A percentile compares a stretch with the other conserved stretches of the same genome.
phyloP scores from a whole-genome alignment of 2,113 vertebrate genomes.

The Notothenia coriiceps region DNA sequence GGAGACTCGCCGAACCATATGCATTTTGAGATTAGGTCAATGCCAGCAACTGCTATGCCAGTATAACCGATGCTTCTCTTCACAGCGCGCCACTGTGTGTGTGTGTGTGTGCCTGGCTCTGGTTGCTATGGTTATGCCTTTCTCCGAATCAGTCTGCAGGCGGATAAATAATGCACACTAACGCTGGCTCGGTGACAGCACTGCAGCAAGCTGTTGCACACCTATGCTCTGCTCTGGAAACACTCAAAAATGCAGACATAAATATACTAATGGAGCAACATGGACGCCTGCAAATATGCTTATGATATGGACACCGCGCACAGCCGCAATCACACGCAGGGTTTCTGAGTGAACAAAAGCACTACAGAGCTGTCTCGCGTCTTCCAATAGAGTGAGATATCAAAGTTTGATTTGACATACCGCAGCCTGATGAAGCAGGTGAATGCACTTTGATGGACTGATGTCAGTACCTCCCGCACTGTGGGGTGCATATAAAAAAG shows the following conservation, averaged over 20 bases:
- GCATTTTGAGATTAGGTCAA: constrained; percentile 50
- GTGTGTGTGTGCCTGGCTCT: constrained; percentile 40
- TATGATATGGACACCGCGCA: neutral
- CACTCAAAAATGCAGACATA: constrained; percentile 49
- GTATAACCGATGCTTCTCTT: constrained; percentile 41
- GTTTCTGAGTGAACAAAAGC: constrained; percentile 27
- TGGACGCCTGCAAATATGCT: constrained; percentile 2
- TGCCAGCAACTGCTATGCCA: constrained; percentile 23
- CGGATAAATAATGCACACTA: constrained; percentile 83
- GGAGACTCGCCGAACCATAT: constrained; percentile 42
- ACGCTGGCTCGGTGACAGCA: constrained; percentile 81
- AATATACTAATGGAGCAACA: constrained; percentile 54
- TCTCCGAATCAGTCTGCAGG: constrained; percentile 74
- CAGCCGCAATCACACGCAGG: neutral
- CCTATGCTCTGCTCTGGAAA: constrained; percentile 66
- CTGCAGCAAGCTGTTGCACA: constrained; percentile 82
- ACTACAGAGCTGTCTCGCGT: constrained; percentile 31
- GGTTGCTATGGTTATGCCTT: constrained; percentile 81
- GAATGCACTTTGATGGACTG: constrained; percentile 53
- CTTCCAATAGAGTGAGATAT: constrained; percentile 49
- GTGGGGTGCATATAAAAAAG: constrained; percentile 23
- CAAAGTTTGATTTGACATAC: constrained; percentile 60
- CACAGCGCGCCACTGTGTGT: neutral
- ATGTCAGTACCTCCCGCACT: constrained; percentile 44
- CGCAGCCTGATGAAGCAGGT: constrained; percentile 59